Evolutionary conservation across 1,140 invertebrate species (phyloP).

Genomic region (Neocloeon triangulifer): DNA sequence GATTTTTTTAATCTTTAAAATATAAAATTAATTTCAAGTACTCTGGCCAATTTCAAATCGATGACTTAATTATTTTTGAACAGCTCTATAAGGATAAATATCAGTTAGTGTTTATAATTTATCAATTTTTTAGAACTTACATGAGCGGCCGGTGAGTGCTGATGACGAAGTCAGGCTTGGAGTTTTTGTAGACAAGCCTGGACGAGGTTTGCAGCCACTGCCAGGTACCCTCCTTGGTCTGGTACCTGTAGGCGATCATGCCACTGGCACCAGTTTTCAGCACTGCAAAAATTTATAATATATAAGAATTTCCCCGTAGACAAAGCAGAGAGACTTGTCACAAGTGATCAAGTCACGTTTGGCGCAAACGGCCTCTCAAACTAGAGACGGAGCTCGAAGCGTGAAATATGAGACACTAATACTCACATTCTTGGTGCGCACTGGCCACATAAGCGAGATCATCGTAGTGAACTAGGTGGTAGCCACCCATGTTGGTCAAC

Average conservation of each 20-base stretch:
- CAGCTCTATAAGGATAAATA: too few species aligned
- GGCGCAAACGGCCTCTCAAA: background rate
- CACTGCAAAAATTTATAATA: conserved; percentile 67
- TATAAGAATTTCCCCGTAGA: too few species aligned
- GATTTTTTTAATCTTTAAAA: too few species aligned
- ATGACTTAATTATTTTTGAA: too few species aligned
- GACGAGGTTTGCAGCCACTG: conserved; percentile 97
- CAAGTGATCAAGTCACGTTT: too few species aligned
- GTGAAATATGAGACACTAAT: background rate
- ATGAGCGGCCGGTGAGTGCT: conserved; percentile 93
- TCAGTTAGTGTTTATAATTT: too few species aligned
- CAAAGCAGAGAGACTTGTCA: too few species aligned
- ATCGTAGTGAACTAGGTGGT: conserved; percentile 92
- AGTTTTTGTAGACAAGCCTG: conserved; percentile 93
- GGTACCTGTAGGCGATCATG: conserved; percentile 91
- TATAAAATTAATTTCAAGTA: too few species aligned
- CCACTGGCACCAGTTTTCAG: conserved; percentile 95
- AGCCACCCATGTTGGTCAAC: conserved; percentile 76
- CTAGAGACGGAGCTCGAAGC: background rate
- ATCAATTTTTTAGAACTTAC: too few species aligned
- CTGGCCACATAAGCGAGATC: conserved; percentile 94
- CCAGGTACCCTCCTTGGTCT: conserved; percentile 85
- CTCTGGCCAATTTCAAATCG: too few species aligned
- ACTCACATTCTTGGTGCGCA: conserved; percentile 96
- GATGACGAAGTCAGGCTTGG: conserved; percentile 96